These are phyloP conservation scores for Diadema setosum DNA, from an alignment of 35 echinoderm and acorn worm species.

Conservation along the genomic window DNA sequence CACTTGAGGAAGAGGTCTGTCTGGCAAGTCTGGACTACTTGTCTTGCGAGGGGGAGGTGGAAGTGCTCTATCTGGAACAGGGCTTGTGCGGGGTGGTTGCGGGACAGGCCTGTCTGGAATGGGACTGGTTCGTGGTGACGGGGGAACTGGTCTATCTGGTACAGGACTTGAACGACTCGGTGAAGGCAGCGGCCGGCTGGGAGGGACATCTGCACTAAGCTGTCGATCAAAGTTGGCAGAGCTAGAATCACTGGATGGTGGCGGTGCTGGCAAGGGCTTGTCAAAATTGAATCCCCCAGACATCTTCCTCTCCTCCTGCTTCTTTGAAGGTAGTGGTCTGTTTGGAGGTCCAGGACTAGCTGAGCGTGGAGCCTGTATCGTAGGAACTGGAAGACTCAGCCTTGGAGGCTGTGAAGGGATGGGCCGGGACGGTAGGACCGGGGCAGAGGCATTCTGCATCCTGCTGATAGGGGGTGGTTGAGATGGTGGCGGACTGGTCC, in stretches of 20 bases:
- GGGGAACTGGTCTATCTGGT: not conserved
- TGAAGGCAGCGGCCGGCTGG: not conserved
- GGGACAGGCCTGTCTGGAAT: slow-evolving; percentile 1
- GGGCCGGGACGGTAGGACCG: not conserved
- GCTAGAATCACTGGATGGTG: not conserved
- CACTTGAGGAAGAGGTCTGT: not conserved
- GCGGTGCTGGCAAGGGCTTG: not conserved
- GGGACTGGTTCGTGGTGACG: not conserved
- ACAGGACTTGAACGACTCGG: not conserved
- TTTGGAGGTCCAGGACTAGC: not conserved
- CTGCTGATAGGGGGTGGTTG: not conserved
- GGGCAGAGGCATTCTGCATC: not conserved
- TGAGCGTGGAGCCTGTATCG: not conserved
- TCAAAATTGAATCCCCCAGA: not conserved
- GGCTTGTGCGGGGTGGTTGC: too few relatives aligned
- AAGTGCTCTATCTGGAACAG: not conserved
- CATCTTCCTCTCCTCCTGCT: not conserved
- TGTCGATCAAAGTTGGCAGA: too few relatives aligned
- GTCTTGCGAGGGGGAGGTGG: not conserved
- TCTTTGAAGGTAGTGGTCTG: not conserved
- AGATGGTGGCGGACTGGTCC: not conserved
- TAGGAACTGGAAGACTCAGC: not conserved
- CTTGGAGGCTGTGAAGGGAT: not conserved
- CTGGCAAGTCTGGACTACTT: not conserved
- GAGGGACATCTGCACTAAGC: not conserved